Base-by-base conservation (phyloP, 2,888 invertebrate species). In the Epinotia nisella region DNA sequence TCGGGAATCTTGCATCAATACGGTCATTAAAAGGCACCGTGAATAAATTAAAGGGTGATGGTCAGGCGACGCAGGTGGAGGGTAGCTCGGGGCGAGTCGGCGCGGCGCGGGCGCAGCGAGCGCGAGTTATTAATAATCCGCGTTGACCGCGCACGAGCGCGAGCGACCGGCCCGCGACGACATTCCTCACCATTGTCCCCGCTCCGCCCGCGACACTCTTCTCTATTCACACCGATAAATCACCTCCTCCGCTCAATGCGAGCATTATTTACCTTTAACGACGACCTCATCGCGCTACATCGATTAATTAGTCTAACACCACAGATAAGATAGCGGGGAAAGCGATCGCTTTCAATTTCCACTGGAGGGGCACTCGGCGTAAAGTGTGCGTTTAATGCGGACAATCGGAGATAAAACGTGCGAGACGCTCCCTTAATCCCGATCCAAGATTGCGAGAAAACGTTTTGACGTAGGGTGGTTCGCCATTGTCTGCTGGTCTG, bases 341-440 rank as follows among this genome's bases (percentile, higher is more conserved):
- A 92, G 90, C 90, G 91, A 93, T 93, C 93, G 92, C 90, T 92
- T 93, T 93, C 93, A 93, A 93, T 93, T 93, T 92, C 91, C 92
- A 91, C 90, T 90, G 85, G 91, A 91, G 91, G 92, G 93, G 90
- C 90, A 91, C 92, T 93, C 89, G 89, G 91, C 90, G 90, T 91
- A 91, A 92, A 93, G 93, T 93, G 90, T 79, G 92, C 92, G 92
- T 92, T 92, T 92, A 93, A 93, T 93, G 93, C 90, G 92, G 88
- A 93, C 93, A 93, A 93, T 93, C 92, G 93, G 86, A 93, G 93
- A 93, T 93, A 93, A 93, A 92, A 92, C 91, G 92, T 92, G 91
- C 91, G 91, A 92, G 90, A 91, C 90, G 90, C 89, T 89, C 93
- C 93, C 93, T 93, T 93, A 93, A 93, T 93, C 93, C 91, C 90